Evolutionary conservation across 1,140 invertebrate species (phyloP), one percentile per base, ranked within the genome.

Genomic region (Reticulitermes speratus): DNA sequence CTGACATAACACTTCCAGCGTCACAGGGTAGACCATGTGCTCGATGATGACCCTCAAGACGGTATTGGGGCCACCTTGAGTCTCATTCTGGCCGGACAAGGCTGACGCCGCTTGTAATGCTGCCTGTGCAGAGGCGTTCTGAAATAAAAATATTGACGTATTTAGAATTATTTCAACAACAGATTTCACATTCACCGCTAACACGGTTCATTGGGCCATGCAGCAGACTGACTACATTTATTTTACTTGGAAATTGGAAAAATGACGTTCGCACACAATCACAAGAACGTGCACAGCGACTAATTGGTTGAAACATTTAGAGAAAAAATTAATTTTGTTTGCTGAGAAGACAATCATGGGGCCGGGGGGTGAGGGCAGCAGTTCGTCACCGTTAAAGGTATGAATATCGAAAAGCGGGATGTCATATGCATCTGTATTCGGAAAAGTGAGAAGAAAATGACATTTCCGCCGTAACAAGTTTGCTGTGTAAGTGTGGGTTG

Each of bases 11-110:
- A 99, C 97, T 90, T 99, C 98, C 89, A 99, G 94, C 59, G 98
- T 98, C 87, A 99, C 98, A 23, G 98, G 98, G 91, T 99, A 99
- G 87, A 99, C 93, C 95, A 99, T 97, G 92, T 99, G 98, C 91
- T 99, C 98, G 88, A 99, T 96, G 91, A 99, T 99, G 84, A 99
- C 98, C 86, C 99, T 94, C 75, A 99, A 95, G 85, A 99, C 98
- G 44, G 98, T 98, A 91, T 98, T 98, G 82, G 97, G 97, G 86
- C 97, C 97, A 87, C 97, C 97, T 91, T 97, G 96, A 21, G 95
- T 96, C 87, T 96, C 93, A 83, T 91, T 91, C 91, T 45, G 91
- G 21, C 86, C 87, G n/a, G 87, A 85, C 25, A 88, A 45, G 23
- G 87, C 87, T 88, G 93, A 91, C 30, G 92, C 91, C 90, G 95